phyloP scores from a whole-genome alignment of 2,113 vertebrate species.

The Cottus gobio region DNA sequence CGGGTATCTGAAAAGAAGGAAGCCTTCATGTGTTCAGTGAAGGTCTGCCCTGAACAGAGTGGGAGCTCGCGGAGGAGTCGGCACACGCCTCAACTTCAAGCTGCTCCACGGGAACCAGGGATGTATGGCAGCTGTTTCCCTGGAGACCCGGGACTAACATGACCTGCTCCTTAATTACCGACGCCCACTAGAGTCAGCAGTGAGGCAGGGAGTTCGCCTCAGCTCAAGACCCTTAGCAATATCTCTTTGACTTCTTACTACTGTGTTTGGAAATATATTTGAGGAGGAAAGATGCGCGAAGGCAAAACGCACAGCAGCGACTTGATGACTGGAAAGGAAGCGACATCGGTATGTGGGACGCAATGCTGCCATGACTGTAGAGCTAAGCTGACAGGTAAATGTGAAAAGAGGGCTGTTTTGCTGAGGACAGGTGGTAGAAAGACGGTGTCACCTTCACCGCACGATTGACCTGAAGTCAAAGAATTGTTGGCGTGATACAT shows the following conservation, averaged over 20 bases:
- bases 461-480: slow-evolving; percentile 3
- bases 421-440: not conserved
- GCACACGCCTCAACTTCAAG: slow-evolving; percentile 46
- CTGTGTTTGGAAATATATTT: slow-evolving; percentile 34
- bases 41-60: slow-evolving; percentile 31
- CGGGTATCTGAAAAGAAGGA: slow-evolving; percentile 8
- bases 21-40: slow-evolving; percentile 37
- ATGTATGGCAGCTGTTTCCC: slow-evolving; percentile 67
- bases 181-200: slow-evolving; percentile 49
- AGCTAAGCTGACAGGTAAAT: slow-evolving; percentile 35
- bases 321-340: slow-evolving; percentile 30
- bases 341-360: not conserved
- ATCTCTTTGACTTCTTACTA: slow-evolving; percentile 24
- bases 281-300: slow-evolving; percentile 1
- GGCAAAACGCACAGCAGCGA: slow-evolving; percentile 23
- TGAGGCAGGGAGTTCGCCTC: slow-evolving; percentile 25
- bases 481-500: slow-evolving; percentile 11
- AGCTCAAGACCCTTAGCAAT: slow-evolving; percentile 26
- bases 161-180: slow-evolving; percentile 60
- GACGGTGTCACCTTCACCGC: not conserved
- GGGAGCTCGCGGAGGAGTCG: slow-evolving; percentile 16
- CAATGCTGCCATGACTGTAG: slow-evolving; percentile 22
- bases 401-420: not conserved
- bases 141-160: slow-evolving; percentile 61
- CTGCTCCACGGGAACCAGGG: slow-evolving; percentile 56